phyloP scores from a whole-genome alignment of 2,888 invertebrate genomes.

The Lucinisca nassula region DNA sequence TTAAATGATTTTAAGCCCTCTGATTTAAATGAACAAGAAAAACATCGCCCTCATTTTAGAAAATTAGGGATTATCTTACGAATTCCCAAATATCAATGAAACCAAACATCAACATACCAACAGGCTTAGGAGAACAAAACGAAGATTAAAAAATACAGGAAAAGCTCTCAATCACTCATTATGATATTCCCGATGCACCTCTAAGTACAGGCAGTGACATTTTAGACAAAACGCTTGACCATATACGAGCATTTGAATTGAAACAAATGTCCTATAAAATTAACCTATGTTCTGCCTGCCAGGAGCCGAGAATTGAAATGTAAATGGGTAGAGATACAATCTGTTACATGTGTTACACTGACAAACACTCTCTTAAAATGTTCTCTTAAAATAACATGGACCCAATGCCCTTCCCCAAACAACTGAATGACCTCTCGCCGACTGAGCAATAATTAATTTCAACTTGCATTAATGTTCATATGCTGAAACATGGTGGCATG shows the following conservation, averaged over 20 bases:
- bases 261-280: slow-evolving; percentile 34
- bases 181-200: neutral
- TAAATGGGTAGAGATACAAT: slow-evolving; percentile 6
- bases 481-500: no score
- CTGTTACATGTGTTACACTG: slow-evolving; percentile 16
- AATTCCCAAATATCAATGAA: no score
- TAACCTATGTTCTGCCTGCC: slow-evolving; percentile 25
- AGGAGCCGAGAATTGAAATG: slow-evolving; percentile 27
- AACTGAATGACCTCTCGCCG: slow-evolving; percentile 37
- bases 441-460: no score
- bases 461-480: no score
- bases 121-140: no score
- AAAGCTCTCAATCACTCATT: neutral
- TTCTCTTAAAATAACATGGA: slow-evolving; percentile 57
- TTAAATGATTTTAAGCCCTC: no score
- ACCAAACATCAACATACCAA: no score
- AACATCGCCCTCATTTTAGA: no score
- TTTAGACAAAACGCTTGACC: slow-evolving; percentile 26
- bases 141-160: no score
- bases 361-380: slow-evolving; percentile 40
- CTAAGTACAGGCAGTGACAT: neutral
- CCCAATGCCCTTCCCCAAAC: neutral
- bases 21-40: no score
- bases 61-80: no score
- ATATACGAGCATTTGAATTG: slow-evolving; percentile 32